phyloP scores from a whole-genome alignment of 2,113 vertebrate genomes.

The Naja naja region DNA sequence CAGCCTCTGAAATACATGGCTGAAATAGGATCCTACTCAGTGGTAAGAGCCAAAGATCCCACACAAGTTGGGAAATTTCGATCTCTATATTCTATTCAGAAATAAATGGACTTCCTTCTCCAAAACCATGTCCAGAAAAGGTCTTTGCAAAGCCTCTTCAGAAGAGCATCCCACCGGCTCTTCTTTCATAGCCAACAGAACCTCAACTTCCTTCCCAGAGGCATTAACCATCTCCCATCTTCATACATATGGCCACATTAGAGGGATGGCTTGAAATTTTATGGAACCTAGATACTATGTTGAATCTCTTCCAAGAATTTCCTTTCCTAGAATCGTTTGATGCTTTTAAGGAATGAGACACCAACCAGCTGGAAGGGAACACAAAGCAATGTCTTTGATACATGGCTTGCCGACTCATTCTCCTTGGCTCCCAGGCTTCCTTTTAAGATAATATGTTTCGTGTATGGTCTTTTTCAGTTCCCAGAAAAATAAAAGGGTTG shows the following conservation, averaged over 20 bases:
- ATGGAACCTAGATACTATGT: background rate
- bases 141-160: background rate
- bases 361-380: background rate
- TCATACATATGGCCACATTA: background rate
- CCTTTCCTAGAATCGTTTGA: background rate
- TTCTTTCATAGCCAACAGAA: background rate
- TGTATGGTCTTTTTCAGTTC: background rate
- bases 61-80: no score
- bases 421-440: no score
- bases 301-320: background rate
- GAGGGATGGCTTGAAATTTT: background rate
- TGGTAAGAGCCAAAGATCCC: no score
- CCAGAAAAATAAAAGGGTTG: background rate
- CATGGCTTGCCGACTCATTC: background rate
- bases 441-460: no score
- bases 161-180: background rate
- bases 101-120: background rate
- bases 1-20: no score
- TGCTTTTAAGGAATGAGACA: background rate
- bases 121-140: background rate
- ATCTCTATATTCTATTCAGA: no score
- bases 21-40: no score
- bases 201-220: background rate
- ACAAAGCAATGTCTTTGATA: background rate
- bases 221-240: background rate